Evolutionary conservation across 2,797 vertebrate species (phyloP).

Genomic region (Diplodus puntazzo): DNA sequence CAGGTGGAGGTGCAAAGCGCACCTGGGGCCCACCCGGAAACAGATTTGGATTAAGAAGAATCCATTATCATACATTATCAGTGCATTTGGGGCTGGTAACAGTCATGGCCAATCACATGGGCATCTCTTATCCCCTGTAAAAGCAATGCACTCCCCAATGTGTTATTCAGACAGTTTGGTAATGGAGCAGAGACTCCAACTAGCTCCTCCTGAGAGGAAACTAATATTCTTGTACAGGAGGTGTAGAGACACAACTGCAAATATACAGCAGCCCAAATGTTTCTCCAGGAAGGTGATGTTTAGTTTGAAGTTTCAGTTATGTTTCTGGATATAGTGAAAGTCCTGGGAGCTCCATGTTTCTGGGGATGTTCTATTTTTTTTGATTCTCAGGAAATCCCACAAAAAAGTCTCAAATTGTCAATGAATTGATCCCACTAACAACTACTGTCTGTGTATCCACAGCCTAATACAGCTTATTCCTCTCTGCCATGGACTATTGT

Average conservation of each 20-base stretch:
- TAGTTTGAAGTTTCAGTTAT: constrained; percentile 39
- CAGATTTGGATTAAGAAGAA: constrained; percentile 72
- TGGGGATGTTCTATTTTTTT: constrained; percentile 6
- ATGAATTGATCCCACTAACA: background rate
- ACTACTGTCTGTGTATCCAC: constrained; percentile 4
- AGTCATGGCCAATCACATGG: constrained; percentile 67
- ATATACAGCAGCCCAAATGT: constrained; percentile 21
- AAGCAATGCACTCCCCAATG: constrained; percentile 66
- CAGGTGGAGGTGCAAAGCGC: constrained; percentile 53
- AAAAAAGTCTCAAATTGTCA: constrained; percentile 9
- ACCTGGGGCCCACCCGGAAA: constrained; percentile 58
- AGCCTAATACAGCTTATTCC: constrained; percentile 2
- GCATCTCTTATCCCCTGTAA: constrained; percentile 77
- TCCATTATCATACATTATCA: constrained; percentile 79
- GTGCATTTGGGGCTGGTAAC: constrained; percentile 68
- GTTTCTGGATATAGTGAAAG: constrained; percentile 39
- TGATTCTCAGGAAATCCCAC: constrained; percentile 7
- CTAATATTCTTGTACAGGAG: constrained; percentile 49
- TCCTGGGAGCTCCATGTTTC: constrained; percentile 4
- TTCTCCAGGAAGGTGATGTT: constrained; percentile 39
- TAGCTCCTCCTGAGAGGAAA: constrained; percentile 62
- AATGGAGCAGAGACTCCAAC: constrained; percentile 70
- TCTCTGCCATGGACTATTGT: background rate
- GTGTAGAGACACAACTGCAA: constrained; percentile 38
- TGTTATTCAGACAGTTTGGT: constrained; percentile 62